Evolutionary conservation across 1,140 invertebrate species (phyloP).

Genomic region (Trichomalopsis sarcophagae): DNA sequence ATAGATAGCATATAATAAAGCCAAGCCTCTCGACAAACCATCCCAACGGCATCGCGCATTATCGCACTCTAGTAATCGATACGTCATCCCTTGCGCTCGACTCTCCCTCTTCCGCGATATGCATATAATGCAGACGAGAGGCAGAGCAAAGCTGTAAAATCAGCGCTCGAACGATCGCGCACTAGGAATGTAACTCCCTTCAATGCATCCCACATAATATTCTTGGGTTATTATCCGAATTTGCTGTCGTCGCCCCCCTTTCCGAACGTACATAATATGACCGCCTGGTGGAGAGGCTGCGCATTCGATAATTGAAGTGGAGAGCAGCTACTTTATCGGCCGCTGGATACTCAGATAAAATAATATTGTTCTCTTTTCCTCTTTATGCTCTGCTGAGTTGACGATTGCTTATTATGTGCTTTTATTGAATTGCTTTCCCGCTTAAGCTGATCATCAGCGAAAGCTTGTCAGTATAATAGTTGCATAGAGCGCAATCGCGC

Average conservation of each 20-base stretch:
- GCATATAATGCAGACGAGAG: background rate
- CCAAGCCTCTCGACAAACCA: conserved; percentile 16
- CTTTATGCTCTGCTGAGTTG: no score
- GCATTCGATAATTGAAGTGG: conserved; percentile 38
- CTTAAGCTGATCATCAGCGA: no score
- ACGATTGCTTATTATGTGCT: no score
- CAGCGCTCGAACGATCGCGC: background rate
- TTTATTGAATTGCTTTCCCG: no score
- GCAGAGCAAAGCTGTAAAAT: conserved; percentile 6
- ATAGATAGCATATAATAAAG: conserved; percentile 31
- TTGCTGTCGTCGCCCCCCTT: conserved; percentile 11
- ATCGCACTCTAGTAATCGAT: conserved; percentile 51
- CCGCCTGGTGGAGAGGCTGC: background rate
- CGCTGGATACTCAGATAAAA: conserved; percentile 17
- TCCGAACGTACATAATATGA: background rate
- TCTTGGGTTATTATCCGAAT: conserved; percentile 7
- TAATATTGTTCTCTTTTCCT: background rate
- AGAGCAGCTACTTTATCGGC: conserved; percentile 47
- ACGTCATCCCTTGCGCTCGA: conserved; percentile 45
- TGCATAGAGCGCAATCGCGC: no score
- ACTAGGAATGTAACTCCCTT: conserved; percentile 24
- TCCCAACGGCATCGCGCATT: conserved; percentile 17
- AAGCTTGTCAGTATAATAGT: no score
- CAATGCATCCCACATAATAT: background rate
- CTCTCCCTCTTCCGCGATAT: background rate